Evolutionary conservation across 2,113 vertebrate species (phyloP).

Genomic region (Bubalus kerabau): DNA sequence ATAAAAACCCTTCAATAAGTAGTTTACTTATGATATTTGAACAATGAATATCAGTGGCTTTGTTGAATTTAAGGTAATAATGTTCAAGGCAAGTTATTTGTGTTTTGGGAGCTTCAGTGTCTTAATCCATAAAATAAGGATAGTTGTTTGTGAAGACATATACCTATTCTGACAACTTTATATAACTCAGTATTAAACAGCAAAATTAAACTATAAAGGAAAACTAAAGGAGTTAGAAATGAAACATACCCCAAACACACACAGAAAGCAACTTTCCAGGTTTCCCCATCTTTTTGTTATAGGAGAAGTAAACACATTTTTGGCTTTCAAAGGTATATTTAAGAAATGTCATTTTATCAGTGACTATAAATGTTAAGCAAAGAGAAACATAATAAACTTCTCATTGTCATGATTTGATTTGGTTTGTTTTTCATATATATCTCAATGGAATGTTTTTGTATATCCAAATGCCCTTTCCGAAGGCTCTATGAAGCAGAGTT

Average conservation of each 20-base stretch:
- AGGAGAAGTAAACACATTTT: background rate
- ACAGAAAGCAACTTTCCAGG: background rate
- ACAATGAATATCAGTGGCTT: background rate
- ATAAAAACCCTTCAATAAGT: background rate
- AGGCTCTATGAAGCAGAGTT: background rate
- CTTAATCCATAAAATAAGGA: background rate
- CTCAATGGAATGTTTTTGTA: background rate
- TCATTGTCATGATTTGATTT: background rate
- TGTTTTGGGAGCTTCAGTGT: background rate
- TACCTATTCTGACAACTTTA: background rate
- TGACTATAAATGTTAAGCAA: background rate
- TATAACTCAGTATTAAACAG: background rate
- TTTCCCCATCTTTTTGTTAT: background rate
- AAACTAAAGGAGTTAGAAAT: background rate
- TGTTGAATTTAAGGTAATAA: background rate
- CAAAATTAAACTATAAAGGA: constrained; percentile 11
- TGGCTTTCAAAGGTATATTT: background rate
- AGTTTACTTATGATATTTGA: background rate
- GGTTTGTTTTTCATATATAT: background rate
- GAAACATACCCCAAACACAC: background rate
- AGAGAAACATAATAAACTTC: background rate
- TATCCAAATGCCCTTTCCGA: background rate
- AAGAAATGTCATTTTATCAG: background rate
- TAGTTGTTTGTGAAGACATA: background rate
- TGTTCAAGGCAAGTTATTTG: background rate